These are phyloP conservation scores for Brachionus plicatilis DNA, from an alignment of 1,140 invertebrate species.

Conservation along the genomic window DNA sequence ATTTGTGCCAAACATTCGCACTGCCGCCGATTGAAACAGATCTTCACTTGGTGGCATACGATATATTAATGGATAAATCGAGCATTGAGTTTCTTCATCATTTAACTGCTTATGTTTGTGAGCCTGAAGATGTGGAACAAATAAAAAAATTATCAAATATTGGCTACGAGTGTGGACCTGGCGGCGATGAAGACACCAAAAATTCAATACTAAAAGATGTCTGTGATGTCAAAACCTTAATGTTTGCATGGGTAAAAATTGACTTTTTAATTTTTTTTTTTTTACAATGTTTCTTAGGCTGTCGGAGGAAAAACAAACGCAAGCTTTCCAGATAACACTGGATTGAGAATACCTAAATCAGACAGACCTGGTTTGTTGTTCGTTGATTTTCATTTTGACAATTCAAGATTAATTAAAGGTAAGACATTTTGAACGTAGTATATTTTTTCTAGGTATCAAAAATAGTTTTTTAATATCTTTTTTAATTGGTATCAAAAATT, in stretches of 20 bases:
- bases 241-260: not conserved
- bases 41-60: conserved; percentile 1
- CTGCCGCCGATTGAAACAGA: not conserved
- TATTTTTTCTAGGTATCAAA: too few relatives aligned
- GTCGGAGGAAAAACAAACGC: conserved; percentile 2
- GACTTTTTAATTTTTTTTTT: not conserved
- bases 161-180: not conserved
- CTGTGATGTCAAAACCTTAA: not conserved
- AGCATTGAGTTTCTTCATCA: not conserved
- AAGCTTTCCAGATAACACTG: conserved; percentile 32
- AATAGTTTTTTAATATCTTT: too few relatives aligned
- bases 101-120: not conserved
- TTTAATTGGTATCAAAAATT: too few relatives aligned
- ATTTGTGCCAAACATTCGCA: not conserved
- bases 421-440: not conserved
- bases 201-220: not conserved
- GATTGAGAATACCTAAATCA: not conserved
- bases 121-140: not conserved
- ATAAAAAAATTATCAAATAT: not conserved
- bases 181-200: not conserved
- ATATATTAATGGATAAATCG: not conserved
- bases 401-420: not conserved
- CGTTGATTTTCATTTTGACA: conserved; percentile 29
- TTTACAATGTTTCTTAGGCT: not conserved
- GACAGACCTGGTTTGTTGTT: not conserved